Evolutionary conservation across 2,888 invertebrate species (phyloP).

Genomic region (Andrena hattorfiana): DNA sequence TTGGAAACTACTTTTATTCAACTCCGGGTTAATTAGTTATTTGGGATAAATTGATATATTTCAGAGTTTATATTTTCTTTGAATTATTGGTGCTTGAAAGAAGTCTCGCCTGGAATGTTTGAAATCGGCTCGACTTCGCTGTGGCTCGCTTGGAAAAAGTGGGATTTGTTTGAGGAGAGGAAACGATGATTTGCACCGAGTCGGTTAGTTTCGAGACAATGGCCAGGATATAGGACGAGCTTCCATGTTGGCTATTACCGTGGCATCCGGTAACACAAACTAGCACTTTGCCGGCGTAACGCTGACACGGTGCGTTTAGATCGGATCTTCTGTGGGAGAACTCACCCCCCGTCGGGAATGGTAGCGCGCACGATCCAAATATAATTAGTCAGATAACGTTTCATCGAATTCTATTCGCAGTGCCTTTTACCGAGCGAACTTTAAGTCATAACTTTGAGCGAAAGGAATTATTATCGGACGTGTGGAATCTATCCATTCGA

Average conservation of each 20-base stretch:
- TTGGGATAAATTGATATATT: too few relatives aligned
- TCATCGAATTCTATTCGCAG: slow-evolving; percentile 1
- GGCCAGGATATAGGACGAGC: slow-evolving; percentile 69
- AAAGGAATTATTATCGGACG: too few relatives aligned
- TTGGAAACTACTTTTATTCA: too few relatives aligned
- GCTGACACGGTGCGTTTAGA: slow-evolving; percentile 71
- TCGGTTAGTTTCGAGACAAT: slow-evolving; percentile 63
- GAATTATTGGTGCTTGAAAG: too few relatives aligned
- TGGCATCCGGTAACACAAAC: slow-evolving; percentile 83
- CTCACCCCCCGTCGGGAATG: slow-evolving; percentile 41
- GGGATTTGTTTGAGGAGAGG: slow-evolving; percentile 51
- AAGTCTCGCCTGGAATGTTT: background rate
- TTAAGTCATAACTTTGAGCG: background rate
- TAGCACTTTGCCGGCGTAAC: slow-evolving; percentile 81
- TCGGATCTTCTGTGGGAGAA: slow-evolving; percentile 67
- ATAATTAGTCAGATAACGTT: slow-evolving; percentile 35
- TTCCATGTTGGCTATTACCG: slow-evolving; percentile 78
- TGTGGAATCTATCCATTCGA: too few relatives aligned
- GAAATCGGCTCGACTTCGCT: slow-evolving; percentile 19
- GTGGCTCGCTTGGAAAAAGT: background rate
- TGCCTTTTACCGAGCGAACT: background rate
- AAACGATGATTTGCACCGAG: slow-evolving; percentile 62
- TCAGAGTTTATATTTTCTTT: too few relatives aligned
- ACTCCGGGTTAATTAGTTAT: too few relatives aligned
- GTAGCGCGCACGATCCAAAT: slow-evolving; percentile 38